Conservation (phyloP, 1,140 invertebrate species). For the Bradynema listronoti region DNA sequence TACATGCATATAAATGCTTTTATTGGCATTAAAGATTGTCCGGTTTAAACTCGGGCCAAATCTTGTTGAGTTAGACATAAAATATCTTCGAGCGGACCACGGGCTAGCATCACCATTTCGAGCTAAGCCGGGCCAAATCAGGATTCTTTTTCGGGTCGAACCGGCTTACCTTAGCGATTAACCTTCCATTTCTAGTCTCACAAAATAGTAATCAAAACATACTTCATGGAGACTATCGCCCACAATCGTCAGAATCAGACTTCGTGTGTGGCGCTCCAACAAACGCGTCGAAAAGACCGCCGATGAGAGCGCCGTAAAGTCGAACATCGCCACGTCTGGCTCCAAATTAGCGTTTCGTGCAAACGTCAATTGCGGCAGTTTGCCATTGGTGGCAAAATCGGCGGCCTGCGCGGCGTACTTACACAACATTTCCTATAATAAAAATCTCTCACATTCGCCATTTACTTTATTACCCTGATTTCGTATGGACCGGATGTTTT, state of each 20-base stretch:
- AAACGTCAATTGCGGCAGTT: conserved; percentile 81
- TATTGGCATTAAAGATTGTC: no score
- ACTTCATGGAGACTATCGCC: conserved; percentile 90
- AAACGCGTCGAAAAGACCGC: conserved; percentile 85
- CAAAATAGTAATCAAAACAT: conserved; percentile 1
- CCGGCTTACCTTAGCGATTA: no score
- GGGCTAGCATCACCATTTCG: no score
- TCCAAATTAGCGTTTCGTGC: conserved; percentile 95
- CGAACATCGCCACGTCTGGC: conserved; percentile 97
- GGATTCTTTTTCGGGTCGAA: no score
- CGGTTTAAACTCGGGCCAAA: no score
- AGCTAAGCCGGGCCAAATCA: no score
- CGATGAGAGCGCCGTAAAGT: conserved; percentile 97
- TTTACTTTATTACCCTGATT: no score
- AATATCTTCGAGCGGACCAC: no score
- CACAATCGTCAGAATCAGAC: conserved; percentile 77
- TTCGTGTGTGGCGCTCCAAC: conserved; percentile 70
- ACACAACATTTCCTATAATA: conserved; percentile 75
- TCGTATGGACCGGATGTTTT: no score
- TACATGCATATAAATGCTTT: no score
- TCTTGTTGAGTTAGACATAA: no score
- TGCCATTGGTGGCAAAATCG: conserved; percentile 84
- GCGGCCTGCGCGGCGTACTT: conserved; percentile 88
- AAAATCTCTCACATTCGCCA: no score
- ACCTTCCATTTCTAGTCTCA: conserved; percentile 40